These are phyloP conservation scores for Centropus unirufus DNA, from an alignment of 2,113 vertebrate species.

Conservation along the genomic window DNA sequence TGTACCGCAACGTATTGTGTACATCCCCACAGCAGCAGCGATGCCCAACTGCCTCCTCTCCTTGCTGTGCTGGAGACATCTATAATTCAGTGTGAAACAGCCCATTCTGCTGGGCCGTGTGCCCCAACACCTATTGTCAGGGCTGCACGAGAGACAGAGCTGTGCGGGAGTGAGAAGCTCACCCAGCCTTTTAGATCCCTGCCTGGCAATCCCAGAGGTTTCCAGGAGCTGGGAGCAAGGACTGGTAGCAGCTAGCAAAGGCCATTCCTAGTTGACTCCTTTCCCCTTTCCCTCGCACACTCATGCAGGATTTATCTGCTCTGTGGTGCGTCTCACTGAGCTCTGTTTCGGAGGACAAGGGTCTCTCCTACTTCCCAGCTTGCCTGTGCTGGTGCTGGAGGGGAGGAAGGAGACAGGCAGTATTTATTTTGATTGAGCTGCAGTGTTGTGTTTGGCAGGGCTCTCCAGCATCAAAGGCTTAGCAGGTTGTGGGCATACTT, in stretches of 20 bases:
- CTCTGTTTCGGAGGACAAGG: not conserved
- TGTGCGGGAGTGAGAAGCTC: not conserved
- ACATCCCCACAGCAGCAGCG: not conserved
- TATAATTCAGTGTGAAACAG: not conserved
- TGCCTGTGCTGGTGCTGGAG: not conserved
- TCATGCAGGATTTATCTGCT: not conserved
- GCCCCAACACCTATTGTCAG: not conserved
- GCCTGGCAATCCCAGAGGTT: not conserved
- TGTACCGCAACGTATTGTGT: not conserved
- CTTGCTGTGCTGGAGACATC: not conserved
- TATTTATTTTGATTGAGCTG: not conserved
- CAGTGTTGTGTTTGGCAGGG: not conserved
- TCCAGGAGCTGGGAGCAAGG: not conserved
- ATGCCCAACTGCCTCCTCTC: not conserved
- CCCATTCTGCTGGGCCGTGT: accelerated
- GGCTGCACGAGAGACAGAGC: not conserved
- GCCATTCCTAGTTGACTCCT: not conserved
- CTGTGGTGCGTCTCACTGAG: not conserved
- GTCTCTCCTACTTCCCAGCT: not conserved
- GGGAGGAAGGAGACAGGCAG: not conserved
- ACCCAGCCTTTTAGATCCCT: not conserved
- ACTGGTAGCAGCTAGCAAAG: not conserved
- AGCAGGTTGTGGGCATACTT: slow-evolving; percentile 36
- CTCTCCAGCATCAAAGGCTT: slow-evolving; percentile 8
- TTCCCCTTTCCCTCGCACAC: not conserved